Evolutionary conservation across 2,113 vertebrate genomes (phyloP).

Genomic region (Ceyx melanurus): DNA sequence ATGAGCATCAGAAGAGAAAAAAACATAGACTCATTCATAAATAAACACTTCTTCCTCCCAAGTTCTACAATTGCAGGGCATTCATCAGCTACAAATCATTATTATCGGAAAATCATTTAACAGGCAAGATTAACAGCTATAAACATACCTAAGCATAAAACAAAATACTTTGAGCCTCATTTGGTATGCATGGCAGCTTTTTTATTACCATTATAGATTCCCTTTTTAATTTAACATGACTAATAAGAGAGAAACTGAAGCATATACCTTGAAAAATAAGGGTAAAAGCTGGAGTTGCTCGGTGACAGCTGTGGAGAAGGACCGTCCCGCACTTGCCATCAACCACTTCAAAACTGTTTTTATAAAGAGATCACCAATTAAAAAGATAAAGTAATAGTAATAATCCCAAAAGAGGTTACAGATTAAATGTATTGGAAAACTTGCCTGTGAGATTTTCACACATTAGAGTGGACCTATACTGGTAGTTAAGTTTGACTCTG

Average conservation of each 20-base stretch:
- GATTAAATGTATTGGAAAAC: not conserved
- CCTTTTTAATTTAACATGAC: not conserved
- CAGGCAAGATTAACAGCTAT: not conserved
- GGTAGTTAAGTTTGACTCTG: not conserved
- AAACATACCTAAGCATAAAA: not conserved
- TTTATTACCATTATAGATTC: not conserved
- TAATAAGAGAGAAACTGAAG: not conserved
- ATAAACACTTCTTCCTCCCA: not conserved
- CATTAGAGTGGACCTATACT: not conserved
- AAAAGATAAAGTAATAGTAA: not conserved
- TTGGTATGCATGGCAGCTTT: not conserved
- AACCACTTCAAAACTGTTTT: conserved; percentile 93
- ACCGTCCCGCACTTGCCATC: conserved; percentile 94
- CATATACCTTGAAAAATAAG: conserved; percentile 91
- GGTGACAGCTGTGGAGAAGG: conserved; percentile 90
- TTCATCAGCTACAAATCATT: not conserved
- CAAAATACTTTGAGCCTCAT: not conserved
- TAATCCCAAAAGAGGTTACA: not conserved
- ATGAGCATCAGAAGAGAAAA: not conserved
- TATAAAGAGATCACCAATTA: not conserved
- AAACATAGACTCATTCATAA: not conserved
- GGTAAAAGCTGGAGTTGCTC: conserved; percentile 94
- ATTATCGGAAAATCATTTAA: not conserved
- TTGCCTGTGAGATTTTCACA: not conserved
- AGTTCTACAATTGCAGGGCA: not conserved